These are phyloP conservation scores for Folsomia manolachei DNA, from an alignment of 2,888 invertebrate species.

Conservation along the genomic window DNA sequence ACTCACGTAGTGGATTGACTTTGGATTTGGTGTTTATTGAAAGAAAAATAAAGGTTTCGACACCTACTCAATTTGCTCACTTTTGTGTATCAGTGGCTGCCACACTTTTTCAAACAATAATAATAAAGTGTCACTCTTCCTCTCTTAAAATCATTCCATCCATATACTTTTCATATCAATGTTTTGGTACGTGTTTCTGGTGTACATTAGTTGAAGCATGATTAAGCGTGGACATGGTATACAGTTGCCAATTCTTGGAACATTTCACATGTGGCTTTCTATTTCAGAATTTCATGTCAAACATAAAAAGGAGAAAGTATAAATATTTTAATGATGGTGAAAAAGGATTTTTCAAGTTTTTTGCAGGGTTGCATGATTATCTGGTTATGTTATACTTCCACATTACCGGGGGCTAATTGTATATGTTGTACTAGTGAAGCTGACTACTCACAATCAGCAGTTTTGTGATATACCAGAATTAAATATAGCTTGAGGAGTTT, in stretches of 20 bases:
- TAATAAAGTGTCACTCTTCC: conserved; percentile 3
- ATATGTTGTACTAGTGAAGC: too few species aligned
- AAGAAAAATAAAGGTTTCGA: conserved; percentile 10
- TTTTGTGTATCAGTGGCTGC: conserved; percentile 9
- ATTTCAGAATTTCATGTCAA: neutral
- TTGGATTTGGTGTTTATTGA: neutral
- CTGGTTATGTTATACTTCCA: too few species aligned
- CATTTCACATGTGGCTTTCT: conserved; percentile 4
- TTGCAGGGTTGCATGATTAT: neutral
- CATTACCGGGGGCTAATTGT: too few species aligned
- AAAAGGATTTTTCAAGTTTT: neutral
- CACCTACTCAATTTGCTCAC: conserved; percentile 3
- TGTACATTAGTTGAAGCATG: too few species aligned
- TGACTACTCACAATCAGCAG: neutral
- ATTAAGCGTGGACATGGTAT: neutral
- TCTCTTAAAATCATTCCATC: neutral
- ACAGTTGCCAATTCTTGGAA: neutral
- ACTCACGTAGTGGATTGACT: neutral
- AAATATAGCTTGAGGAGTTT: neutral
- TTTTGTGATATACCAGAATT: neutral
- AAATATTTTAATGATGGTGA: conserved; percentile 1
- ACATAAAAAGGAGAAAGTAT: conserved; percentile 1
- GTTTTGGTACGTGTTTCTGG: too few species aligned
- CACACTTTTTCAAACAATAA: conserved; percentile 6
- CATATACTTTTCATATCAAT: too few species aligned